These are phyloP conservation scores for Nanorana parkeri DNA, from an alignment of 2,113 vertebrate species.

Conservation along the genomic window DNA sequence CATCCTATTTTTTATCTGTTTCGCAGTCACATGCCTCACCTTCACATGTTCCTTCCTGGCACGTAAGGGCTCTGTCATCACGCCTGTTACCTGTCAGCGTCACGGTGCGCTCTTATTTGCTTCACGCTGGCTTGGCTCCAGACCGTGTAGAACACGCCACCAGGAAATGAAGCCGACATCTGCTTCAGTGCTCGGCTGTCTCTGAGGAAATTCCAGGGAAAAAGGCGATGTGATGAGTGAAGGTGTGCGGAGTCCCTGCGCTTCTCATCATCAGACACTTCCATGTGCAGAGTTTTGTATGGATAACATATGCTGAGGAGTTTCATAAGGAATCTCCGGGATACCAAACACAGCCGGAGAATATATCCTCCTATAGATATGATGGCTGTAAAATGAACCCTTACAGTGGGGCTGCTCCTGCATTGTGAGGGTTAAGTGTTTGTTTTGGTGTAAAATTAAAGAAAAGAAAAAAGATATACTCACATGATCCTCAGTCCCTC, in stretches of 20 bases:
- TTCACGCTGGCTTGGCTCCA: conserved; percentile 65
- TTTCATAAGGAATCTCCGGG: neutral
- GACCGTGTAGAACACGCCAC: conserved; percentile 68
- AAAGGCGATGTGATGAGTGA: conserved; percentile 67
- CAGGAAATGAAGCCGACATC: conserved; percentile 71
- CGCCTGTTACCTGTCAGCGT: conserved; percentile 18
- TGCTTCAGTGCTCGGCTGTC: conserved; percentile 71
- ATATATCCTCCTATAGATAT: neutral
- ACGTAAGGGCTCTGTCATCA: neutral
- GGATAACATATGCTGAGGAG: conserved; percentile 63
- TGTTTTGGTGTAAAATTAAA: too few relatives aligned
- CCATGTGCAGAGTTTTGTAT: conserved; percentile 60
- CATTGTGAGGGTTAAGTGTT: too few relatives aligned
- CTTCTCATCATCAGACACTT: conserved; percentile 69
- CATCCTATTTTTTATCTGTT: too few relatives aligned
- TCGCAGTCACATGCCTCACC: too few relatives aligned
- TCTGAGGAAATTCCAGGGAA: conserved; percentile 71
- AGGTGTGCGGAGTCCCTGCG: conserved; percentile 65
- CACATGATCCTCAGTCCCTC: too few relatives aligned
- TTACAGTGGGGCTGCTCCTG: too few relatives aligned
- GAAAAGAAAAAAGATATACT: too few relatives aligned
- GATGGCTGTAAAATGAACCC: too few relatives aligned
- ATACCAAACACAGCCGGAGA: neutral
- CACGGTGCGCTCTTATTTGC: conserved; percentile 41
- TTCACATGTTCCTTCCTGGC: neutral